Conservation (phyloP, 2,113 vertebrate genomes). For the Mustelus asterias region DNA sequence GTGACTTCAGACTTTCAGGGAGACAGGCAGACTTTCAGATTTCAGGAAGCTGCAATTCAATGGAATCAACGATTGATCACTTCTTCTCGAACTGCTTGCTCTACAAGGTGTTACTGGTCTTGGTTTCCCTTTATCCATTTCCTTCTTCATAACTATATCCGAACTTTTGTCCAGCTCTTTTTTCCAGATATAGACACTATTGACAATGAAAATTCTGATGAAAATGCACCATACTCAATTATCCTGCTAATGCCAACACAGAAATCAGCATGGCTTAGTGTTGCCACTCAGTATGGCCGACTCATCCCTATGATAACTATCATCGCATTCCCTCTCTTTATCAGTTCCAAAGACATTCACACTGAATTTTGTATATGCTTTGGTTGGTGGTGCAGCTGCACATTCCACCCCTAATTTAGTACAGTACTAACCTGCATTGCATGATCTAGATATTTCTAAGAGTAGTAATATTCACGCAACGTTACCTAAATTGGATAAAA, state of each 20-base stretch:
- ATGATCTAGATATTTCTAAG: not conserved
- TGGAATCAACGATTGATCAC: not conserved
- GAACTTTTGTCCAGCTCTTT: no score
- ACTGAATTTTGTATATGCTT: not conserved
- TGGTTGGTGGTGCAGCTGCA: not conserved
- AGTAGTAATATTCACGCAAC: not conserved
- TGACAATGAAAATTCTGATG: not conserved
- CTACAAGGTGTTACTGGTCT: not conserved
- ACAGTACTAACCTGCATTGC: not conserved
- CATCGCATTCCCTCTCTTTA: not conserved
- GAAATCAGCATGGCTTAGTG: not conserved
- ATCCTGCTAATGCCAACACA: not conserved
- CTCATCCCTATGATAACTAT: not conserved
- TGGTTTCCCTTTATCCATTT: not conserved
- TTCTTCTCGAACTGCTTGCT: not conserved
- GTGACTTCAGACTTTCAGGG: no score
- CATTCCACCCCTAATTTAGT: constrained; percentile 19
- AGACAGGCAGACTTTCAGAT: not conserved
- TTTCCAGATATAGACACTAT: no score
- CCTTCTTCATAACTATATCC: not conserved
- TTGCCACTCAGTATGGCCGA: not conserved
- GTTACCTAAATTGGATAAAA: not conserved
- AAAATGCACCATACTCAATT: not conserved
- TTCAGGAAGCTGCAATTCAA: not conserved
- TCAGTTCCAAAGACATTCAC: not conserved